Percentiles rank a stretch among this genome's conserved stretches.
These are phyloP conservation scores for Acronicta leporina DNA, from an alignment of 2,888 invertebrate genomes.

Conservation along the genomic window DNA sequence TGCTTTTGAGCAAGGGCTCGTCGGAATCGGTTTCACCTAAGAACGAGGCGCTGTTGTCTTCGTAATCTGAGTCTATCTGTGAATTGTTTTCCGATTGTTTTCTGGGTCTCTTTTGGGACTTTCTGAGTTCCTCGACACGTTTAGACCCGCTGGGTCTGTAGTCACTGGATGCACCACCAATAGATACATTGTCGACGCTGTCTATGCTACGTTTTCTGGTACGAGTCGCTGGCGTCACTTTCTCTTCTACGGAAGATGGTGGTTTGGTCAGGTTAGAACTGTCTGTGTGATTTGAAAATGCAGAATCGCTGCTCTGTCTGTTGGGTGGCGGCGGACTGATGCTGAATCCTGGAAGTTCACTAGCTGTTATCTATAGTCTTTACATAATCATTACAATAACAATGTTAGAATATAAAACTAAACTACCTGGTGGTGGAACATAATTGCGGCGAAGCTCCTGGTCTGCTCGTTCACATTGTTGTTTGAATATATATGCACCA, in stretches of 20 bases:
- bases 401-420: neutral
- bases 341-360: constrained; percentile 73
- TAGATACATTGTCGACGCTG: constrained; percentile 73
- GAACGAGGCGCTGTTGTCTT: constrained; percentile 74
- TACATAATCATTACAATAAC: neutral
- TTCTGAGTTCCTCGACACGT: constrained; percentile 76
- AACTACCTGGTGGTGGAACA: constrained; percentile 79
- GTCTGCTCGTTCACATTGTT: constrained; percentile 86
- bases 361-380: constrained; percentile 3
- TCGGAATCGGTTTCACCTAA: constrained; percentile 81
- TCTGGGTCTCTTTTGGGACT: constrained; percentile 70
- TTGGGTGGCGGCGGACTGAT: constrained; percentile 75
- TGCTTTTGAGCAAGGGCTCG: constrained; percentile 68
- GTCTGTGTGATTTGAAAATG: constrained; percentile 83
- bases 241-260: constrained; percentile 68
- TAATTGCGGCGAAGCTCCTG: constrained; percentile 83
- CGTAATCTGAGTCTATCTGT: constrained; percentile 77
- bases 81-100: constrained; percentile 59
- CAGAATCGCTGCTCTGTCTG: constrained; percentile 85
- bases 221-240: constrained; percentile 66
- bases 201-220: constrained; percentile 78
- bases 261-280: constrained; percentile 74
- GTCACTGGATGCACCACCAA: constrained; percentile 73
- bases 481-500: constrained; percentile 86
- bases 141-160: constrained; percentile 71